Evolutionary conservation across 2,888 invertebrate genomes (phyloP).

Genomic region (Toxonevra muliebris): DNA sequence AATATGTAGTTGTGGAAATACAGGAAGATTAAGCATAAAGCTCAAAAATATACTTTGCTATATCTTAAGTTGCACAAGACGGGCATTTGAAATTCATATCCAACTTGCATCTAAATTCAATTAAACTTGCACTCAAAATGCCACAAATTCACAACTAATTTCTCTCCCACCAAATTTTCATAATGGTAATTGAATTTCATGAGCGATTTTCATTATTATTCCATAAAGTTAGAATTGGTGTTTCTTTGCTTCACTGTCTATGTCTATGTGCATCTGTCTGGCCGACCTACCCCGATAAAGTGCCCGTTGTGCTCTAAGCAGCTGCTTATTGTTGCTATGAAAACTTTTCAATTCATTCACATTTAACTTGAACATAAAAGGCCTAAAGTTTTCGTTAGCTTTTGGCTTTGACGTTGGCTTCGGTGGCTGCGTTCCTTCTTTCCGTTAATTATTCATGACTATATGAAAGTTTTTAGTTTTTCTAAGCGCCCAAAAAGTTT

Average conservation of each 20-base stretch:
- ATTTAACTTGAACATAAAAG: not conserved
- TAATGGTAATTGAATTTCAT: conserved; percentile 54
- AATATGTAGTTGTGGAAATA: too few species aligned
- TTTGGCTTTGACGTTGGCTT: not conserved
- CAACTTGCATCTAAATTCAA: too few species aligned
- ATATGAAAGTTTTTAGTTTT: not conserved
- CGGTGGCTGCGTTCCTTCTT: not conserved
- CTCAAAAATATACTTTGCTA: too few species aligned
- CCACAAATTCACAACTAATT: not conserved
- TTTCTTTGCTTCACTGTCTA: not conserved
- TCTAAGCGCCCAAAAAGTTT: conserved; percentile 34
- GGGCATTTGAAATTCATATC: too few species aligned
- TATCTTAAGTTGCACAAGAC: too few species aligned
- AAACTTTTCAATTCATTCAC: too few species aligned
- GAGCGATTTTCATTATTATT: conserved; percentile 36
- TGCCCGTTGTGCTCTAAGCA: not conserved
- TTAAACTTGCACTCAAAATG: too few species aligned
- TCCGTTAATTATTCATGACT: conserved; percentile 56
- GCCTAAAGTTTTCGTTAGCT: conserved; percentile 5
- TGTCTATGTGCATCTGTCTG: conserved; percentile 45
- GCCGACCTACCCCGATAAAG: conserved; percentile 8
- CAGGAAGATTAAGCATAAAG: too few species aligned
- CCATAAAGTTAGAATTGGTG: not conserved
- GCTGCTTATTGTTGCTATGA: not conserved
- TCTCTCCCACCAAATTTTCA: conserved; percentile 25